Conservation (phyloP, 2,888 invertebrate genomes). For the Meteorus cinctellus region DNA sequence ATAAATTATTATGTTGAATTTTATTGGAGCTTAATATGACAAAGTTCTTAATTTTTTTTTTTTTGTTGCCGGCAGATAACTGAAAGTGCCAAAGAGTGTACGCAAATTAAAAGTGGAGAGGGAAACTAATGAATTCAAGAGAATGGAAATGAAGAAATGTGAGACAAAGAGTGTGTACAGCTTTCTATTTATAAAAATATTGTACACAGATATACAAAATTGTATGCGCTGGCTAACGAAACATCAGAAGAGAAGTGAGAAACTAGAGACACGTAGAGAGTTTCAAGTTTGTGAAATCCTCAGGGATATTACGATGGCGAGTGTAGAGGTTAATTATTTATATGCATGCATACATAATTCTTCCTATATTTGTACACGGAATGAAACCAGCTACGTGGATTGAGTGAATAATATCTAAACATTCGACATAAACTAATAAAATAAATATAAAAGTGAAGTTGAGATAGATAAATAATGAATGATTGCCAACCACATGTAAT, state of each 20-base stretch:
- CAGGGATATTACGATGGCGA: not conserved
- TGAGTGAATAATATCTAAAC: no score
- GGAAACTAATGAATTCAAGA: not conserved
- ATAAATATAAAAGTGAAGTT: no score
- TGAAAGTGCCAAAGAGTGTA: not conserved
- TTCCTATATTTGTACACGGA: no score
- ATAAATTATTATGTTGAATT: not conserved
- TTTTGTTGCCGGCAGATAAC: not conserved
- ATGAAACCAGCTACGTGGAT: no score
- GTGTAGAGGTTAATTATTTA: not conserved
- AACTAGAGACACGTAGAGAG: not conserved
- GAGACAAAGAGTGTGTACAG: not conserved
- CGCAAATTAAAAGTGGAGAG: not conserved
- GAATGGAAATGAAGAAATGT: conserved; percentile 5
- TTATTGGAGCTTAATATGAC: no score
- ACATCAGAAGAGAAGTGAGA: not conserved
- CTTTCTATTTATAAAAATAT: not conserved
- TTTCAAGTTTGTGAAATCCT: not conserved
- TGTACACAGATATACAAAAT: not conserved
- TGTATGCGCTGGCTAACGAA: not conserved
- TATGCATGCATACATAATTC: not conserved
- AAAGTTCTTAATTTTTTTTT: no score
- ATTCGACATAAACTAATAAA: no score
- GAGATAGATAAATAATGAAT: no score
- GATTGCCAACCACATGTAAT: no score